Conservation (phyloP, 2,113 vertebrate species). For the Zootoca vivipara region DNA sequence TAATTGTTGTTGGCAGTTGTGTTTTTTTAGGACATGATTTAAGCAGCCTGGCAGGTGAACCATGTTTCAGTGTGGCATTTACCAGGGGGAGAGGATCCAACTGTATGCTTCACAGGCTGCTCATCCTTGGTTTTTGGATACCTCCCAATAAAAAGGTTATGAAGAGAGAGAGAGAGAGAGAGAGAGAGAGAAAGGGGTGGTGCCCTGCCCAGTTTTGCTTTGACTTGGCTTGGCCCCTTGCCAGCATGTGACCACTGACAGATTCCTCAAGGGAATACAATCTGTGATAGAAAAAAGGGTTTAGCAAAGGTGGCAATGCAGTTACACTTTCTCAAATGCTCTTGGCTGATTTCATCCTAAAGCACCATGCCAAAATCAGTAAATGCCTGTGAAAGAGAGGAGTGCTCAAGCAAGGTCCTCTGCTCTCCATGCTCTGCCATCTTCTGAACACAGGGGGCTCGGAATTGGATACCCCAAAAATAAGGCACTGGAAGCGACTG, state of each 20-base stretch:
- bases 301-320: neutral
- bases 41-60: neutral
- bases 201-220: too few species aligned
- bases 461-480: neutral
- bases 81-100: neutral
- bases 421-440: neutral
- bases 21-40: constrained; percentile 19
- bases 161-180: neutral
- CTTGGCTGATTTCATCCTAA: neutral
- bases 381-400: neutral
- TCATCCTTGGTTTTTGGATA: neutral
- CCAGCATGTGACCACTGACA: too few species aligned
- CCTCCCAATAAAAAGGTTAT: neutral
- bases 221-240: too few species aligned
- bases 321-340: neutral
- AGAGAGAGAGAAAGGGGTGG: neutral
- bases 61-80: constrained; percentile 15
- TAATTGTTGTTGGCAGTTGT: neutral
- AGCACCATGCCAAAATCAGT: neutral
- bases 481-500: neutral
- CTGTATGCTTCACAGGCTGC: neutral
- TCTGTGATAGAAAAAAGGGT: too few species aligned
- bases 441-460: neutral
- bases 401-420: neutral
- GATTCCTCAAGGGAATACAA: too few species aligned